These are phyloP conservation scores for Stomatorhinus walkeri DNA, from an alignment of 2,797 vertebrate species.

Conservation along the genomic window DNA sequence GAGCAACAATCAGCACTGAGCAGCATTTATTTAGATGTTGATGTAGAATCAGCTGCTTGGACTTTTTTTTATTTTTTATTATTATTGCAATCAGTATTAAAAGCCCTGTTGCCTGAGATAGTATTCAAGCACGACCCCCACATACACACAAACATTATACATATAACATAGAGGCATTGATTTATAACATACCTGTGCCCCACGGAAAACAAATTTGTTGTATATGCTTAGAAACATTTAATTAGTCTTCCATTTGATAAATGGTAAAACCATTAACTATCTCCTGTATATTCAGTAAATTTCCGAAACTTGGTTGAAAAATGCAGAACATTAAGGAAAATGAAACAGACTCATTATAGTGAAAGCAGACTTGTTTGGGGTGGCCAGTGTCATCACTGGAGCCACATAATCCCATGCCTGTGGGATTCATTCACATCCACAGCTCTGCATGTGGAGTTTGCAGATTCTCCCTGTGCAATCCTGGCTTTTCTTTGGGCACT, in stretches of 20 bases:
- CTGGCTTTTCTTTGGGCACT: not conserved
- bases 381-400: not conserved
- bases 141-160: not conserved
- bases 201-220: not conserved
- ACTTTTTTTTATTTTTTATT: constrained; percentile 24
- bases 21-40: constrained; percentile 34
- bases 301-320: constrained; percentile 2
- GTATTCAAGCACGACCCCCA: not conserved
- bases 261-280: constrained; percentile 21
- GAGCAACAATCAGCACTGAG: constrained; percentile 25
- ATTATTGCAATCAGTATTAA: constrained; percentile 42
- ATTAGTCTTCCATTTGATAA: constrained; percentile 28
- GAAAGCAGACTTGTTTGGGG: not conserved
- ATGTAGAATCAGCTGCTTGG: constrained; percentile 24
- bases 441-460: not conserved
- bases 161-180: not conserved
- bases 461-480: not conserved
- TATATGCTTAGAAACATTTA: constrained; percentile 2
- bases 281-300: constrained; percentile 20
- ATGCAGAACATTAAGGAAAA: not conserved
- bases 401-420: not conserved
- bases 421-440: not conserved
- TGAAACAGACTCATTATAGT: constrained; percentile 3
- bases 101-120: not conserved
- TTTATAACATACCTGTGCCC: constrained; percentile 3